phyloP scores from a whole-genome alignment of 2,797 vertebrate species.

The Chiloscyllium punctatum region DNA sequence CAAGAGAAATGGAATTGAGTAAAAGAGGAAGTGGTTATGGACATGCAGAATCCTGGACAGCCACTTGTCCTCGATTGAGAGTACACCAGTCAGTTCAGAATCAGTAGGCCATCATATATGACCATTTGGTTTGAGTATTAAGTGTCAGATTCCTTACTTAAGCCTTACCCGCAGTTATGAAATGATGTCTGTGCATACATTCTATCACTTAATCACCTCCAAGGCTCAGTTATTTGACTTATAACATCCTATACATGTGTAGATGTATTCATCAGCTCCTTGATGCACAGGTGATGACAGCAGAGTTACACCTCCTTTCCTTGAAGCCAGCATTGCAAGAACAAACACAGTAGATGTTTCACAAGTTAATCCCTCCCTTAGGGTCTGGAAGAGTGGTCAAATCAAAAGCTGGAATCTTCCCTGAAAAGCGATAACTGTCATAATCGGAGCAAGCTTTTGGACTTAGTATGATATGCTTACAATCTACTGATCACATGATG shows the following conservation, averaged over 20 bases:
- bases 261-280: not conserved
- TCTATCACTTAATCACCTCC: not conserved
- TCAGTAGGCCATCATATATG: not conserved
- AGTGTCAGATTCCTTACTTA: not conserved
- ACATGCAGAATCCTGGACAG: not conserved
- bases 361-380: not conserved
- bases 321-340: not conserved
- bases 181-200: not conserved
- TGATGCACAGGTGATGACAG: not conserved
- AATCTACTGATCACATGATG: not conserved
- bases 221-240: not conserved
- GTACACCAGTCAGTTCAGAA: not conserved
- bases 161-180: not conserved
- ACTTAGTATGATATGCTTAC: not conserved
- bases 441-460: not conserved
- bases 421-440: not conserved
- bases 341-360: not conserved
- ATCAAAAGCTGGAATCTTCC: conserved; percentile 23
- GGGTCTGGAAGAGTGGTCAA: not conserved
- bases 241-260: not conserved
- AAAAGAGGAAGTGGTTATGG: not conserved
- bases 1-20: conserved; percentile 18
- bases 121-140: not conserved
- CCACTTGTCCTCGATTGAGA: not conserved
- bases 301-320: not conserved